Evolutionary conservation across 2,797 vertebrate genomes (phyloP), one percentile per base, ranked within the genome.

Genomic region (Emydoidea blandingii): DNA sequence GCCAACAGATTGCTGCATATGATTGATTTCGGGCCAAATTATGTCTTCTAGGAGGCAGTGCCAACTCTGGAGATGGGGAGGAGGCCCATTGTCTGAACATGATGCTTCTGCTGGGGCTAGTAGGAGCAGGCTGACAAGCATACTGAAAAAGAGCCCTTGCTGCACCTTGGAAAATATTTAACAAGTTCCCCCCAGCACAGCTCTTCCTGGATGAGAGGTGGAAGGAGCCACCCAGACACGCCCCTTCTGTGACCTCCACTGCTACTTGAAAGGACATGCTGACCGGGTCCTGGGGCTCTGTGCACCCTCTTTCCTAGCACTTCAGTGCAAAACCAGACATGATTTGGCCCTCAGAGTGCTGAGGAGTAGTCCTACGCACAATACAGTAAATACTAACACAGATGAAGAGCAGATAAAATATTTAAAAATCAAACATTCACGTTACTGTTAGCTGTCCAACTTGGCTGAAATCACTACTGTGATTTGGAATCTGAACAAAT

Each of bases 371-470:
- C 83, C 44, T 74, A 76, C 56, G 53, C 3, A 85, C 62, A 31
- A 94, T 49, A 90, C 59, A 79, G 93, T 86, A 92, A 96, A 91
- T 83, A 94, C 91, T 95, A 95, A 94, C 56, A 29, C 3, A n/a
- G 34, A 80, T 92, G 76, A 94, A 93, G 80, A 44, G 56, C 72
- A 95, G 53, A 80, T 95, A 91, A 96, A 94, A 97, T 94, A 96
- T 95, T 95, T 92, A 92, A 96, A 93, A 96, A 91, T 83, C 83
- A 90, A 72, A 57, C 94, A 96, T 96, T 96, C 88, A 37, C n/a
- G 85, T 79, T 47, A 47, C 53, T 93, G 86, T 87, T 90, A 80
- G 83, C 79, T 83, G 93, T 95, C 87, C 91, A 91, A 91, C 83
- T 94, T 97, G 94, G 96, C 94, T 91, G 88, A 89, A 91, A 92